A percentile compares a stretch with the other conserved stretches of the same genome.
Conservation (phyloP, 2,888 invertebrate genomes). For the Lithosia quadra region DNA sequence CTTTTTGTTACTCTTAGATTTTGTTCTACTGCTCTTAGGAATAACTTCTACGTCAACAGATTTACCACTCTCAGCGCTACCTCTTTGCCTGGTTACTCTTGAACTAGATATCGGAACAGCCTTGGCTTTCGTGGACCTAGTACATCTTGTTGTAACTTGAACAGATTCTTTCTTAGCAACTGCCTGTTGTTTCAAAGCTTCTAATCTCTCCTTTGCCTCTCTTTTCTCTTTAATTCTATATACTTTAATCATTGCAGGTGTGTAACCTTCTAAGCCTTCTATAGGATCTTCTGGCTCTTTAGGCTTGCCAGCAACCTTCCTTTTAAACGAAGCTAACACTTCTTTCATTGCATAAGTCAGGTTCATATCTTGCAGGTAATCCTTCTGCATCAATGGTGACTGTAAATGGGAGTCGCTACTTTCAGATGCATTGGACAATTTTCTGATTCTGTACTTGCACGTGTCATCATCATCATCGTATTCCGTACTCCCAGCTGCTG, state of each 20-base stretch:
- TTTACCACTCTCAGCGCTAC: conserved; percentile 47
- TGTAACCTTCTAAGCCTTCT: conserved; percentile 76
- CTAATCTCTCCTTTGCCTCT: conserved; percentile 73
- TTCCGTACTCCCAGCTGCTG: conserved; percentile 51
- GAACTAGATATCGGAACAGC: conserved; percentile 42
- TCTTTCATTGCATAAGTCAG: conserved; percentile 92
- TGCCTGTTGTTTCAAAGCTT: conserved; percentile 62
- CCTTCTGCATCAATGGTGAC: conserved; percentile 76
- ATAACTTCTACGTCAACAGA: conserved; percentile 44
- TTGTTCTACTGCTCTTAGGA: conserved; percentile 54
- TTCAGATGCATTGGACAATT: conserved; percentile 77
- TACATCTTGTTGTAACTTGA: conserved; percentile 55
- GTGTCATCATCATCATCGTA: conserved; percentile 70
- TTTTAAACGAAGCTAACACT: conserved; percentile 88
- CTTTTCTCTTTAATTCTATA: conserved; percentile 80
- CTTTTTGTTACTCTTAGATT: conserved; percentile 53
- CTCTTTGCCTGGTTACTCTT: conserved; percentile 56
- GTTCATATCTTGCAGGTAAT: conserved; percentile 82
- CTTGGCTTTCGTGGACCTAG: conserved; percentile 62
- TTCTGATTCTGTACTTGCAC: conserved; percentile 80
- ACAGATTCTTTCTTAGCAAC: conserved; percentile 56
- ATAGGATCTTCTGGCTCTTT: conserved; percentile 66
- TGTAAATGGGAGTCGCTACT: conserved; percentile 69
- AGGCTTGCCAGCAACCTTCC: conserved; percentile 75
- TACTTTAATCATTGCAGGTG: conserved; percentile 86